Percentiles rank a stretch among this genome's conserved stretches.
These are phyloP conservation scores for Acanthornis magna DNA, from an alignment of 2,797 vertebrate genomes.

Conservation along the genomic window DNA sequence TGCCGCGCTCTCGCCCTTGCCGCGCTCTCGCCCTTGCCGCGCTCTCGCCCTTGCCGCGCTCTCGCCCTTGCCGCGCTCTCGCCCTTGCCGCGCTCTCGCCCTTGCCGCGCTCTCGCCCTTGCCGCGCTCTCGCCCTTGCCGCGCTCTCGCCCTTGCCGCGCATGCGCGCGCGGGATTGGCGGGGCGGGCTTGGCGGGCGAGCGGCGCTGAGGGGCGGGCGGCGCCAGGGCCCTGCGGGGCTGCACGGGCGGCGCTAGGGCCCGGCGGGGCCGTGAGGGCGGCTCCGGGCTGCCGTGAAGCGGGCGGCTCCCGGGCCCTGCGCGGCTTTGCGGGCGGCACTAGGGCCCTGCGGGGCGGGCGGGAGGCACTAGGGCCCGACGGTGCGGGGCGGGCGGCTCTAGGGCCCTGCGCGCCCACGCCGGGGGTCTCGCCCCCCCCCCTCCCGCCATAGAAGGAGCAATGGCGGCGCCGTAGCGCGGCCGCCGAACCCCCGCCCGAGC, in stretches of 20 bases:
- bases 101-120: background rate
- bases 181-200: background rate
- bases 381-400: background rate
- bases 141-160: background rate
- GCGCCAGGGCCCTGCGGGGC: background rate
- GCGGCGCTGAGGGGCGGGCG: background rate
- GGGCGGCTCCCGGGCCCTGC: background rate
- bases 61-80: too few species aligned
- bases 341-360: background rate
- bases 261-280: background rate
- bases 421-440: background rate
- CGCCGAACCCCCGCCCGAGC: background rate
- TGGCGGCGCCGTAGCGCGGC: background rate
- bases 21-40: too few species aligned
- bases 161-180: background rate
- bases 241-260: background rate
- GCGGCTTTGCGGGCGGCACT: background rate
- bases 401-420: background rate
- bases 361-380: constrained; percentile 13
- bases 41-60: background rate
- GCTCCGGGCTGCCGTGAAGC: background rate
- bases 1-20: background rate
- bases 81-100: background rate
- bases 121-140: background rate
- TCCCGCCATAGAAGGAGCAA: background rate